phyloP scores from a whole-genome alignment of 2,797 vertebrate species.

The Tapera naevia region DNA sequence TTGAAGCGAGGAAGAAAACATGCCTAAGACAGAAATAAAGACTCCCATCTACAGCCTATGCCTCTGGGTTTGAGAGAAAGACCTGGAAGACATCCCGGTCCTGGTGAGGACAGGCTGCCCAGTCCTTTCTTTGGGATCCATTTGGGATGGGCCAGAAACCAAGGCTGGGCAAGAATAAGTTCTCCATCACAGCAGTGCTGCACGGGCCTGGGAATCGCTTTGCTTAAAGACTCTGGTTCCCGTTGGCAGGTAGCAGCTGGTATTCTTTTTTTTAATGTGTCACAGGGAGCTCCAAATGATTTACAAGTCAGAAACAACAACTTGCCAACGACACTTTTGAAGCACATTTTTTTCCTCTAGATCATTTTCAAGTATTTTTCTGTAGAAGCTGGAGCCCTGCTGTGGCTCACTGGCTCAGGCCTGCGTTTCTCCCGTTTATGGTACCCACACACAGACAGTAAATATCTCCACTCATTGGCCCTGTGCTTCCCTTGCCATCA shows the following conservation, averaged over 20 bases:
- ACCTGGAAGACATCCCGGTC: neutral
- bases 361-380: slow-evolving; percentile 25
- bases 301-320: neutral
- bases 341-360: neutral
- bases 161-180: neutral
- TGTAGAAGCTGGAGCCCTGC: slow-evolving; percentile 29
- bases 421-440: slow-evolving; percentile 30
- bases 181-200: accelerated
- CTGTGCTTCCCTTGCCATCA: neutral
- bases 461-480: neutral
- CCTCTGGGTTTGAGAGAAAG: neutral
- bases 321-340: neutral
- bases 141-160: neutral
- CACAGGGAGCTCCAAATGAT: neutral
- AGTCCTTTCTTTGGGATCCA: neutral
- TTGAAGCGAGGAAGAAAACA: neutral
- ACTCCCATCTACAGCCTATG: neutral
- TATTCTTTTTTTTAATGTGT: neutral
- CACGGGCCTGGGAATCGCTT: neutral
- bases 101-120: neutral
- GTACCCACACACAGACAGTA: slow-evolving; percentile 1
- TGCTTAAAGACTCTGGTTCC: neutral
- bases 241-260: slow-evolving; percentile 1
- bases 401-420: neutral
- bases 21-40: neutral